Percentiles rank a stretch among this genome's conserved stretches.
Evolutionary conservation across 2,113 vertebrate genomes (phyloP).

Genomic region (Rhinoptilus africanus): DNA sequence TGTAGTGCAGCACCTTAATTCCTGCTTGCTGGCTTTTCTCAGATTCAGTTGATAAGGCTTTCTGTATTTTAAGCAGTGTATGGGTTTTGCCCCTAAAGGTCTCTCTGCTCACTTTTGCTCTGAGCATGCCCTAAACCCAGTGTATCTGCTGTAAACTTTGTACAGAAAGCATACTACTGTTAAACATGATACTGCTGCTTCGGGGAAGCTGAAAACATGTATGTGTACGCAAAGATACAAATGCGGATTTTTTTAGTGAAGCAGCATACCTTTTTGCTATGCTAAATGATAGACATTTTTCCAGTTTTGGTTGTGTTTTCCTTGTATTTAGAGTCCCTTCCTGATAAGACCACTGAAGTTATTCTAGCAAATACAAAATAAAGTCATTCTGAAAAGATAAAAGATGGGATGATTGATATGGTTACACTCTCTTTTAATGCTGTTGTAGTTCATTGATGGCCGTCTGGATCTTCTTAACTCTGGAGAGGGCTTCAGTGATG

Average conservation of each 20-base stretch:
- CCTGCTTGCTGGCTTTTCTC: background rate
- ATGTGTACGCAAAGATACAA: background rate
- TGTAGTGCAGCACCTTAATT: background rate
- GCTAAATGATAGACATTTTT: background rate
- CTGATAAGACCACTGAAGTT: background rate
- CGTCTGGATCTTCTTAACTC: constrained; percentile 92
- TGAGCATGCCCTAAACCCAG: background rate
- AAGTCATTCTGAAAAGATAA: background rate
- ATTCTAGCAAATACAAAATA: background rate
- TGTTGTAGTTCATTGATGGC: constrained; percentile 91
- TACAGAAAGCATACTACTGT: background rate
- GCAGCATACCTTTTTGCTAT: background rate
- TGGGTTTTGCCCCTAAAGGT: background rate
- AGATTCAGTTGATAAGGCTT: background rate
- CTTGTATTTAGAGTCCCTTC: background rate
- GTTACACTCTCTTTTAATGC: background rate
- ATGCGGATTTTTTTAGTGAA: background rate
- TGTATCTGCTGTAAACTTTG: background rate
- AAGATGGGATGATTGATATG: background rate
- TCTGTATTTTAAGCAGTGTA: background rate
- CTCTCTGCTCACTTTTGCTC: background rate
- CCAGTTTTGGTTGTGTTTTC: background rate
- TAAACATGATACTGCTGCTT: background rate
- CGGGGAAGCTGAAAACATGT: background rate
- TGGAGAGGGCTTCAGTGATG: constrained; percentile 94